These are phyloP conservation scores for Agrypnia vestita DNA, from an alignment of 1,140 invertebrate species.

Conservation along the genomic window DNA sequence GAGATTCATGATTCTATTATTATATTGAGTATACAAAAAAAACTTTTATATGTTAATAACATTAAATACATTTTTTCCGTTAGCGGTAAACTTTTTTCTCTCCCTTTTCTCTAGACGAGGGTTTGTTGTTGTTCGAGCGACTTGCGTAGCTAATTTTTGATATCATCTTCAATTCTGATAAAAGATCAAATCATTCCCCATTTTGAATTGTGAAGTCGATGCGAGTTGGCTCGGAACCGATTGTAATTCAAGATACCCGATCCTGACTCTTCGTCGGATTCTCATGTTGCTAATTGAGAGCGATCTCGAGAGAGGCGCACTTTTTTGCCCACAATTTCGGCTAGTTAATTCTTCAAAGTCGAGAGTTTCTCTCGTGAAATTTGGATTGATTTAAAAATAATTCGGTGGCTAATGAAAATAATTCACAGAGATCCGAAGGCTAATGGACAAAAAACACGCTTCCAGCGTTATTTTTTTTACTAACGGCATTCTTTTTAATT, in stretches of 20 bases:
- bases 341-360: conserved; percentile 15
- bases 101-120: no score
- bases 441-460: conserved; percentile 1
- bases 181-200: conserved; percentile 15
- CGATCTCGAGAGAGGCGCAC: not conserved
- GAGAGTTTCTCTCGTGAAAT: not conserved
- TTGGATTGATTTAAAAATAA: conserved; percentile 4
- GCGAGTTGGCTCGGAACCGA: not conserved
- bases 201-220: conserved; percentile 10
- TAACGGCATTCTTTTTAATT: not conserved
- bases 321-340: not conserved
- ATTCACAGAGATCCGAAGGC: not conserved
- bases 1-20: no score
- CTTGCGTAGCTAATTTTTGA: conserved; percentile 14
- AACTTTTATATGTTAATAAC: no score
- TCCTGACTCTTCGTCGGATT: not conserved
- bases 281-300: not conserved
- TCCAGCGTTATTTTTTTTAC: not conserved
- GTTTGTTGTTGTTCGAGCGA: no score
- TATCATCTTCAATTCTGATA: conserved; percentile 38
- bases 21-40: no score
- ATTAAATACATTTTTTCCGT: no score
- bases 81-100: no score
- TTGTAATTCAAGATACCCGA: not conserved
- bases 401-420: not conserved